Conservation (phyloP, 2,888 invertebrate genomes). For the Amiota minor region DNA sequence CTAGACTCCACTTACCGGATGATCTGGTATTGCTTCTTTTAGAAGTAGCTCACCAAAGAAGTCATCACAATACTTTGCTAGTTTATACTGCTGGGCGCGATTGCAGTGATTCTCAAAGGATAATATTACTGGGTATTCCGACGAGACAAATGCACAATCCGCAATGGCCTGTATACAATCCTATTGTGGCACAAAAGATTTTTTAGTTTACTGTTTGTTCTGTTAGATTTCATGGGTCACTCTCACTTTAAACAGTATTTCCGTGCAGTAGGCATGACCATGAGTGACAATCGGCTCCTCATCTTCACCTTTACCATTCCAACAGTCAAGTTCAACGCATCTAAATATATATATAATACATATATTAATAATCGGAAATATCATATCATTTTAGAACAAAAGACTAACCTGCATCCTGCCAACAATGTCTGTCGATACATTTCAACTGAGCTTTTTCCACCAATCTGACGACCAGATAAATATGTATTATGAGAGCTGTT, state of each 20-base stretch:
- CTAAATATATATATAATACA: conserved; percentile 73
- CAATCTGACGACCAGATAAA: conserved; percentile 95
- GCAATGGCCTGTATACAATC: conserved; percentile 96
- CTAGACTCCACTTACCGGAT: conserved; percentile 80
- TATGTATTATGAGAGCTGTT: conserved; percentile 99
- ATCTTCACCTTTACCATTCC: conserved; percentile 98
- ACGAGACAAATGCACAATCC: conserved; percentile 98
- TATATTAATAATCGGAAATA: not conserved
- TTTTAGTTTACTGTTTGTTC: not conserved
- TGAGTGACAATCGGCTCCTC: conserved; percentile 99
- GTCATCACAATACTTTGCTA: conserved; percentile 99
- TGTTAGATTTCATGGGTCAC: not conserved
- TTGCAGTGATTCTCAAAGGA: conserved; percentile 99
- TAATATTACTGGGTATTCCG: conserved; percentile 96
- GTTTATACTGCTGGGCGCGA: conserved; percentile 96
- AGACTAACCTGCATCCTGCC: conserved; percentile 91
- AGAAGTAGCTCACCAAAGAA: conserved; percentile 93
- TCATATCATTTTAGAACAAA: not conserved
- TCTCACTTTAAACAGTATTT: conserved; percentile 91
- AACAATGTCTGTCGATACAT: conserved; percentile 98
- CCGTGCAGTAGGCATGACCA: conserved; percentile 99
- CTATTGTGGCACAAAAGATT: conserved; percentile 47
- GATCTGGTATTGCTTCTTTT: conserved; percentile 89
- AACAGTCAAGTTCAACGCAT: conserved; percentile 98
- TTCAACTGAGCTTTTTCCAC: conserved; percentile 97